These are phyloP conservation scores for Eumeta japonica DNA, from an alignment of 1,140 invertebrate genomes.

Conservation along the genomic window DNA sequence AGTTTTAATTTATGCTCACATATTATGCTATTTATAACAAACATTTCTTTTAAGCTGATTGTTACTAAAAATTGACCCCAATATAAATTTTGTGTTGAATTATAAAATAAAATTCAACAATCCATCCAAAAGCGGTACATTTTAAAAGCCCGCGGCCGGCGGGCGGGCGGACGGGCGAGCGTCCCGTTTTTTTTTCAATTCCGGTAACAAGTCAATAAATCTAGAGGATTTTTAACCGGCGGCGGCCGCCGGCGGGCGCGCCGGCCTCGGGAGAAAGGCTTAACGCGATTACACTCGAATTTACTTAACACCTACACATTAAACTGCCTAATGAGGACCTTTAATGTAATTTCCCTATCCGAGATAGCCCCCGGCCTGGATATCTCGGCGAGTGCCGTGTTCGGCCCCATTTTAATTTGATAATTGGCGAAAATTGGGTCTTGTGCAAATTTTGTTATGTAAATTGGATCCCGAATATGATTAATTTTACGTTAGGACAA, in stretches of 20 bases:
- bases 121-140: too few species aligned
- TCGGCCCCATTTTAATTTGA: constrained; percentile 41
- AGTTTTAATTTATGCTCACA: too few species aligned
- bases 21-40: too few species aligned
- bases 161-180: too few species aligned
- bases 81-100: too few species aligned
- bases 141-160: too few species aligned
- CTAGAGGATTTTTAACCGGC: constrained; percentile 43
- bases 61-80: too few species aligned
- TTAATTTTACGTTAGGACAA: constrained; percentile 39
- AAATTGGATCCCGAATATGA: constrained; percentile 45
- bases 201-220: constrained; percentile 55
- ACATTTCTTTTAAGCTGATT: too few species aligned
- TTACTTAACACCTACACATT: constrained; percentile 55
- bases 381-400: constrained; percentile 16
- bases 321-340: constrained; percentile 45
- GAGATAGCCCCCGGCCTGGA: too few species aligned
- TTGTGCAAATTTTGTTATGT: constrained; percentile 42
- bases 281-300: constrained; percentile 53
- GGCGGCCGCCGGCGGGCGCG: constrained; percentile 11
- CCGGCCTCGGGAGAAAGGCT: constrained; percentile 36
- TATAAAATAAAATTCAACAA: too few species aligned
- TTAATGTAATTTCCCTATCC: constrained; percentile 45
- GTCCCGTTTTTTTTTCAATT: constrained; percentile 50
- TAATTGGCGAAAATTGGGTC: constrained; percentile 36